Evolutionary conservation across 2,888 invertebrate species (phyloP), one percentile per base, ranked within the genome.

Genomic region (Volucella inflata): DNA sequence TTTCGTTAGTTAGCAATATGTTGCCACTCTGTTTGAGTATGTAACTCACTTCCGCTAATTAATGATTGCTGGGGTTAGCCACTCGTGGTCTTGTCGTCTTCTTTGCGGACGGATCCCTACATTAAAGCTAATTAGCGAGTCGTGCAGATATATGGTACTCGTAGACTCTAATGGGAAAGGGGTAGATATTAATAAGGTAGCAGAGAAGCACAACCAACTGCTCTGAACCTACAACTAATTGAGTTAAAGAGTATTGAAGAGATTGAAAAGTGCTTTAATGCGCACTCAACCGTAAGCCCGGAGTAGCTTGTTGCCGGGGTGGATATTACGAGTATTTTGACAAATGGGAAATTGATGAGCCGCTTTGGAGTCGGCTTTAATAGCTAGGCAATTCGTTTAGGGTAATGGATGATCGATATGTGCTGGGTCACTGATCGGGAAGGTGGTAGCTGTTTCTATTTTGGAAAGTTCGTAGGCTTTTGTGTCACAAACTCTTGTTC

Each of bases 31-130:
- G 30, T 46, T 72, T 80, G 60, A 59, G 72, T 67, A 42, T 40
- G 46, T 62, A 74, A 80, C 75, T 62, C 53, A 80, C 60, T 68
- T 74, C 74, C 62, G 46, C 17, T 75, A 48, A 70, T 50, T 70
- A 65, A 78, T 70, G 70, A 62, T 53, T 60, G 46, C 51, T 57
- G 42, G 48, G 36, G 40, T 48, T 17, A 65, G 12, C 46, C 16
- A 16, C 12, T n/a, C 30, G 53, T 68, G 46, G 21, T 40, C 65
- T 57, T 57, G 44, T 53, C 10, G 14, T 11, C 30, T 38, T 21
- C 17, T 53, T 44, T 48, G 59, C 12, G 59, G 8, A n/a, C 2
- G 8, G 17, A 6, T 16, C 36, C 21, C n/a, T 72, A 59, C 79
- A 79, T 70, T 75, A 42, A 16, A 51, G 38, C 38, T 75, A 75